A percentile compares a stretch with the other conserved stretches of the same genome.
These are phyloP conservation scores for Tetrax tetrax DNA, from an alignment of 2,113 vertebrate species.

Conservation along the genomic window DNA sequence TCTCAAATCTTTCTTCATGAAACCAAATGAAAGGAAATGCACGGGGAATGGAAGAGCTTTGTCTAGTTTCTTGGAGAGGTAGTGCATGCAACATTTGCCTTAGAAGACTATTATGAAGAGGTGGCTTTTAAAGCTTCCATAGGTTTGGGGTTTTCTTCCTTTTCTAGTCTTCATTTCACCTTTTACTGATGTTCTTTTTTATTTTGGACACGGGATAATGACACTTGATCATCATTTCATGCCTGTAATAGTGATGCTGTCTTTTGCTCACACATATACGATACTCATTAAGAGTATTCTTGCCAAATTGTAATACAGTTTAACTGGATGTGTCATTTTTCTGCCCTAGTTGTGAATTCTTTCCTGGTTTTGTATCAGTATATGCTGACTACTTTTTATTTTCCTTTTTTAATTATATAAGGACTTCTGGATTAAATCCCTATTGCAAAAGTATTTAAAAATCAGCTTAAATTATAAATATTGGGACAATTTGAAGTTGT, in stretches of 20 bases:
- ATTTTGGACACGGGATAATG: neutral
- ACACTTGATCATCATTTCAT: neutral
- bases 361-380: neutral
- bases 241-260: neutral
- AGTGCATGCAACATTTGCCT: slow-evolving; percentile 42
- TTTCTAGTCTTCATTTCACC: slow-evolving; percentile 12
- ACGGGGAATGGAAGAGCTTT: neutral
- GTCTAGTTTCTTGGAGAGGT: neutral
- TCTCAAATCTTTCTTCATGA: slow-evolving; percentile 91
- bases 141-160: neutral
- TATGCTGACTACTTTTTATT: neutral
- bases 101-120: slow-evolving; percentile 38
- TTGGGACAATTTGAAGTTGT: neutral
- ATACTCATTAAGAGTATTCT: neutral
- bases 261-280: neutral
- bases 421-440: neutral
- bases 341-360: neutral
- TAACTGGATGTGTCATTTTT: neutral
- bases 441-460: neutral
- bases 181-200: slow-evolving; percentile 13
- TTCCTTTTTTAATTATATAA: neutral
- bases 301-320: neutral
- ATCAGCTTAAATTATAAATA: neutral
- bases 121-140: slow-evolving; percentile 7
- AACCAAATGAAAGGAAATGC: slow-evolving; percentile 17